phyloP scores from a whole-genome alignment of 2,888 invertebrate species.

The Leucophenga montana region DNA sequence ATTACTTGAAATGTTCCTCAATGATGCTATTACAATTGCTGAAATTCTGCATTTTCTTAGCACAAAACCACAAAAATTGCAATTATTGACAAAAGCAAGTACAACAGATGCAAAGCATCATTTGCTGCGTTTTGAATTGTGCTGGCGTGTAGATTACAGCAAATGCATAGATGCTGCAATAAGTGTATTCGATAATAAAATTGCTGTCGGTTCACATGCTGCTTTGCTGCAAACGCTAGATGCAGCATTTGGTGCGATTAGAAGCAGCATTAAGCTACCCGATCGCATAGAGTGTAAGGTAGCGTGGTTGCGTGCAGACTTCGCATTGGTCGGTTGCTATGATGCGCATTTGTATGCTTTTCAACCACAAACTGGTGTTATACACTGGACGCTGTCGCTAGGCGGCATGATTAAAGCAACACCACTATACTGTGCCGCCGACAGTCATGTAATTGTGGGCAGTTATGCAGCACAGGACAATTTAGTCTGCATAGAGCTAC shows the following conservation, averaged over 20 bases:
- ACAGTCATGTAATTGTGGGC: constrained; percentile 77
- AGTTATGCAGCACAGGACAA: constrained; percentile 70
- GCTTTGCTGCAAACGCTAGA: constrained; percentile 79
- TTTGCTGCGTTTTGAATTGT: constrained; percentile 39
- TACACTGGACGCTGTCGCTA: constrained; percentile 78
- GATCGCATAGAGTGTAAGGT: constrained; percentile 84
- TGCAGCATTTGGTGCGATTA: constrained; percentile 74
- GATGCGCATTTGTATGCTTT: constrained; percentile 83
- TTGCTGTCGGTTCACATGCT: constrained; percentile 83
- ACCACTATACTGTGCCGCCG: constrained; percentile 77
- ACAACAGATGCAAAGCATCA: neutral
- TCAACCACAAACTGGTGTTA: constrained; percentile 74
- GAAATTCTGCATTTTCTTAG: constrained; percentile 50
- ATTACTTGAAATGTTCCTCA: constrained; percentile 59
- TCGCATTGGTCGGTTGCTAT: constrained; percentile 84
- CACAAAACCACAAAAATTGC: neutral
- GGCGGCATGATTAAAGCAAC: constrained; percentile 71
- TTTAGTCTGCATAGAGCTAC: constrained; percentile 4
- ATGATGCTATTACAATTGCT: constrained; percentile 50
- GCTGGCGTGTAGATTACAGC: constrained; percentile 64
- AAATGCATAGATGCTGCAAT: constrained; percentile 91
- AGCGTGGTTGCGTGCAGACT: constrained; percentile 70
- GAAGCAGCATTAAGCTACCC: constrained; percentile 75
- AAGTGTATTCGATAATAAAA: constrained; percentile 72
- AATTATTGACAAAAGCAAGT: neutral